phyloP scores from a whole-genome alignment of 2,888 invertebrate species.

The Microctonus hyperodae region DNA sequence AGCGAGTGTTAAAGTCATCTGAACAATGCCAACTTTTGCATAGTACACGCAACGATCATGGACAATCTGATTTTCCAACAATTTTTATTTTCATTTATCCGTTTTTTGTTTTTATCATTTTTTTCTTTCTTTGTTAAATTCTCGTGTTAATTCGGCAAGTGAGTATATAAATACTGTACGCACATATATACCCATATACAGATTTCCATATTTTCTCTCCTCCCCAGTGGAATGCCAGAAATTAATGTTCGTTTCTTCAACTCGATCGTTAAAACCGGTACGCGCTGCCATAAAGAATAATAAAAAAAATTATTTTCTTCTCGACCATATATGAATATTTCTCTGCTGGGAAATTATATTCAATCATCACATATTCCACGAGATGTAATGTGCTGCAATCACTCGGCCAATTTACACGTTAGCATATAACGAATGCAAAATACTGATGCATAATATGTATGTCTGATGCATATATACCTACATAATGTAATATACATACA shows the following conservation, averaged over 20 bases:
- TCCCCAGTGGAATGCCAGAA: background rate
- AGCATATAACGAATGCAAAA: slow-evolving; percentile 28
- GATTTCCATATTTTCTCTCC: no score
- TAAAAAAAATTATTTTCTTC: background rate
- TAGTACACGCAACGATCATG: background rate
- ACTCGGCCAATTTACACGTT: slow-evolving; percentile 29
- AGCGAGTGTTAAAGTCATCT: slow-evolving; percentile 22
- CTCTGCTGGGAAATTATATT: background rate
- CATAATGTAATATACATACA: no score
- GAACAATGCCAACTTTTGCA: slow-evolving; percentile 24
- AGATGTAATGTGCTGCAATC: slow-evolving; percentile 22
- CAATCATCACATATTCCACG: slow-evolving; percentile 4
- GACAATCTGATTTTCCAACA: background rate
- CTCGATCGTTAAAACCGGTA: background rate
- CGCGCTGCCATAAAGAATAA: background rate
- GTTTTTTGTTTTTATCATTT: no score
- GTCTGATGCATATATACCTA: no score
- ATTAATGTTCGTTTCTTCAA: background rate
- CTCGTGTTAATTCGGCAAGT: slow-evolving; percentile 14
- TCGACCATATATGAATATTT: background rate
- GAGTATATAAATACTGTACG: no score
- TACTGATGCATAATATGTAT: slow-evolving; percentile 4
- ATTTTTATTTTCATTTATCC: background rate
- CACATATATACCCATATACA: no score
- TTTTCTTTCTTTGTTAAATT: no score